phyloP scores from a whole-genome alignment of 2,888 invertebrate genomes.

The Meiosimyza platycephala region DNA sequence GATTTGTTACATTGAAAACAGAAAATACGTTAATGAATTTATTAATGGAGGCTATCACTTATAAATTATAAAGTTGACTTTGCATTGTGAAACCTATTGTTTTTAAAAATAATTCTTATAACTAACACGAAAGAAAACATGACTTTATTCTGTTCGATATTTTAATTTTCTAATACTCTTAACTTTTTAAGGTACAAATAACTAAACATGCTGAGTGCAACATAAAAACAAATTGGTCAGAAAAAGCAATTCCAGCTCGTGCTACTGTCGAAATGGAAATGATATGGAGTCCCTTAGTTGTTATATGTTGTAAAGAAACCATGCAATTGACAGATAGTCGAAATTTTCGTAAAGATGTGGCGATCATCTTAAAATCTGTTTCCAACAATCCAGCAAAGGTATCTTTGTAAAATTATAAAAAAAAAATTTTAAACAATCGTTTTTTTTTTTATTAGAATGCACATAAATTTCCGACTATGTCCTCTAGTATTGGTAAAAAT shows the following conservation, averaged over 20 bases:
- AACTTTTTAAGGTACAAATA: constrained; percentile 67
- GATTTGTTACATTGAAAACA: too few species aligned
- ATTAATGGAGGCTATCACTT: too few species aligned
- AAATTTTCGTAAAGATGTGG: constrained; percentile 75
- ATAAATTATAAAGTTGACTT: too few species aligned
- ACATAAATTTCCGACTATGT: constrained; percentile 62
- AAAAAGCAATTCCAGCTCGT: constrained; percentile 70
- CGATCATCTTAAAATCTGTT: constrained; percentile 73
- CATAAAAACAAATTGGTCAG: constrained; percentile 71
- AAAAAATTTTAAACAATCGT: background rate
- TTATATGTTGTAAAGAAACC: constrained; percentile 73
- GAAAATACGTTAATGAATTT: too few species aligned
- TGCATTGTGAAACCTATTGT: too few species aligned
- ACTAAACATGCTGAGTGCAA: constrained; percentile 71
- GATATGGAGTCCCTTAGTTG: constrained; percentile 74
- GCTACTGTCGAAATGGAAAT: constrained; percentile 71
- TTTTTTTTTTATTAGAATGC: constrained; percentile 49
- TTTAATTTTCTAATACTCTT: background rate
- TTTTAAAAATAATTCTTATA: too few species aligned
- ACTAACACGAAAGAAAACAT: too few species aligned
- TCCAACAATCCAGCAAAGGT: constrained; percentile 58
- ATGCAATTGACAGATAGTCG: constrained; percentile 74
- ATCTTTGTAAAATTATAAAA: constrained; percentile 24
- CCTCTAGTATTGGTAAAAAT: constrained; percentile 43
- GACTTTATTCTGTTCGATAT: background rate